phyloP scores from a whole-genome alignment of 2,888 invertebrate species.

The Sturmia bella region DNA sequence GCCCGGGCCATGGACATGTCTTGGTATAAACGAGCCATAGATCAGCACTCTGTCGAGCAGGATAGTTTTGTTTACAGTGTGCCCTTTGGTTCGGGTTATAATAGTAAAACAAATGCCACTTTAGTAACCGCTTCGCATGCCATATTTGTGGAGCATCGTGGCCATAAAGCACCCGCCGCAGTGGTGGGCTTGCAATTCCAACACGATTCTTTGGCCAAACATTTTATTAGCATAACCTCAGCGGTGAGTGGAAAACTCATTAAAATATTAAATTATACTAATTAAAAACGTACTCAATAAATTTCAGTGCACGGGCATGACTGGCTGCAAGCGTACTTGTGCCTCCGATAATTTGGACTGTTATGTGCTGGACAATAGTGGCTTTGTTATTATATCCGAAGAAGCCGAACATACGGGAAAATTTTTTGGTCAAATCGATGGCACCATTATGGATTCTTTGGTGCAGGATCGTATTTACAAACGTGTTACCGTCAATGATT shows the following conservation, averaged over 20 bases:
- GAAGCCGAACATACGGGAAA: slow-evolving; percentile 92
- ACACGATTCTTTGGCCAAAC: slow-evolving; percentile 90
- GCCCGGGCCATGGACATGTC: slow-evolving; percentile 92
- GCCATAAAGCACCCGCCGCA: slow-evolving; percentile 92
- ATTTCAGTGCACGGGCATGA: slow-evolving; percentile 85
- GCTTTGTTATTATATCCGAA: slow-evolving; percentile 95
- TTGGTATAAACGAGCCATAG: slow-evolving; percentile 95
- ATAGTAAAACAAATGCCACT: slow-evolving; percentile 83
- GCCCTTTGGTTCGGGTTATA: slow-evolving; percentile 81
- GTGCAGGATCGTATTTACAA: slow-evolving; percentile 95
- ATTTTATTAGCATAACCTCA: slow-evolving; percentile 94
- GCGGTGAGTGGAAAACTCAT: slow-evolving; percentile 84
- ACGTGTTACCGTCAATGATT: slow-evolving; percentile 92
- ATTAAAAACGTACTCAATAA: background rate
- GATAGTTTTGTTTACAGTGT: slow-evolving; percentile 95
- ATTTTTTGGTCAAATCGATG: slow-evolving; percentile 97
- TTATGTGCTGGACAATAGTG: slow-evolving; percentile 96
- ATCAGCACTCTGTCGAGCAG: slow-evolving; percentile 92
- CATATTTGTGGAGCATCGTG: slow-evolving; percentile 91
- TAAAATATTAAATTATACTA: too few relatives aligned
- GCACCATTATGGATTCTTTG: slow-evolving; percentile 95
- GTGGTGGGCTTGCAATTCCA: slow-evolving; percentile 96
- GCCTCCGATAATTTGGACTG: slow-evolving; percentile 94
- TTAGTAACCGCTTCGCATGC: slow-evolving; percentile 95
- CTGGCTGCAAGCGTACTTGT: slow-evolving; percentile 91